phyloP scores from a whole-genome alignment of 1,140 invertebrate species.

The Drosophila pandora region DNA sequence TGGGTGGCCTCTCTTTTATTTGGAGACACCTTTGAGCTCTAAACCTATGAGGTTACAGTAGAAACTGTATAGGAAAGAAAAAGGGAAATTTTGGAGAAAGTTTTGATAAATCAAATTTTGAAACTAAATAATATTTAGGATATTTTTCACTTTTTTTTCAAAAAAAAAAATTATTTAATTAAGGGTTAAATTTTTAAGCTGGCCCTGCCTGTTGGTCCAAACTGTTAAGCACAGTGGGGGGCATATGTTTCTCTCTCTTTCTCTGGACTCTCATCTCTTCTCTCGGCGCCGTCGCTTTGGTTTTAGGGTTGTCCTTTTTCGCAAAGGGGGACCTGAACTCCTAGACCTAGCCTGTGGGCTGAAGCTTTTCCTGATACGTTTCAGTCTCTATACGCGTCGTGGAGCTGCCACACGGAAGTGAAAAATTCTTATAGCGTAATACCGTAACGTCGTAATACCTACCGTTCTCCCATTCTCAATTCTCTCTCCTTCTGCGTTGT shows the following conservation, averaged over 20 bases:
- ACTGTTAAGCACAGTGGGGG: slow-evolving; percentile 14
- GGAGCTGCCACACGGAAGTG: slow-evolving; percentile 57
- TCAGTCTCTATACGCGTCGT: slow-evolving; percentile 75
- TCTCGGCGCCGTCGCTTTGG: slow-evolving; percentile 55
- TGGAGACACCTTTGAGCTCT: slow-evolving; percentile 33
- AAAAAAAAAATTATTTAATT: not conserved
- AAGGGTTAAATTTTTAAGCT: not conserved
- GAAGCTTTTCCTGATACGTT: slow-evolving; percentile 61
- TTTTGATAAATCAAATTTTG: too few relatives aligned
- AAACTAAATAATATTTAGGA: not conserved
- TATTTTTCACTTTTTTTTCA: not conserved
- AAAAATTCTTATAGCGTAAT: slow-evolving; percentile 56
- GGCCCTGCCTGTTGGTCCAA: slow-evolving; percentile 1
- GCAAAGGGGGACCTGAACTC: not conserved
- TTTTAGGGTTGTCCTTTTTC: slow-evolving; percentile 59
- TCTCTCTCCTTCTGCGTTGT: slow-evolving; percentile 39
- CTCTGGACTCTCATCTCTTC: slow-evolving; percentile 14
- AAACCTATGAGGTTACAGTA: slow-evolving; percentile 7
- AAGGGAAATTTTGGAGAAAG: too few relatives aligned
- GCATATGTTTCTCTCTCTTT: not conserved
- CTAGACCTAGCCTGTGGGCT: slow-evolving; percentile 15
- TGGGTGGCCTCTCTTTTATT: slow-evolving; percentile 33
- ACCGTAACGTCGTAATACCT: slow-evolving; percentile 1
- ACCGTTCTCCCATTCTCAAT: slow-evolving; percentile 19
- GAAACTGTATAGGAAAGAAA: not conserved